These are phyloP conservation scores for Silurus glanis DNA, from an alignment of 2,113 vertebrate species.

Conservation along the genomic window DNA sequence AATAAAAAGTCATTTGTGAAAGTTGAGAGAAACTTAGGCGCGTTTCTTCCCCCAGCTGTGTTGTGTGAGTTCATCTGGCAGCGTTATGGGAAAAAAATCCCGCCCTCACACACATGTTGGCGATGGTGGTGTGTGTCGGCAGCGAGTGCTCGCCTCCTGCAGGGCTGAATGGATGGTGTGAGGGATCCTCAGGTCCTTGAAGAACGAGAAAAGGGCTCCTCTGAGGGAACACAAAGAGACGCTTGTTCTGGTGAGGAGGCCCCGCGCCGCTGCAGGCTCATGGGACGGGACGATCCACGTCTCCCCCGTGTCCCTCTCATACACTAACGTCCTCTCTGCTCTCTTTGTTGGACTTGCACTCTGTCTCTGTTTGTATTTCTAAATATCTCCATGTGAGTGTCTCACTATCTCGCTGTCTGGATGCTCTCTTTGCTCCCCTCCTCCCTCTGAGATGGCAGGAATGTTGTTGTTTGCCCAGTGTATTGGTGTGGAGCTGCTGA, in stretches of 20 bases:
- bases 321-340: constrained; percentile 8
- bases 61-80: constrained; percentile 36
- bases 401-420: constrained; percentile 12
- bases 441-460: constrained; percentile 42
- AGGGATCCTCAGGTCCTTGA: constrained; percentile 43
- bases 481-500: constrained; percentile 44
- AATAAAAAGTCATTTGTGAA: not conserved
- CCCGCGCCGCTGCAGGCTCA: constrained; percentile 29
- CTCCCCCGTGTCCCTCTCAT: constrained; percentile 13
- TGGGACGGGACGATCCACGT: constrained; percentile 21
- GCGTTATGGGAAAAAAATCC: not conserved
- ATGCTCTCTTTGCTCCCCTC: constrained; percentile 27
- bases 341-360: not conserved
- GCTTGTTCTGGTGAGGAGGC: constrained; percentile 54
- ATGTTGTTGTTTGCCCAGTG: constrained; percentile 53
- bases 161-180: constrained; percentile 39
- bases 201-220: constrained; percentile 40
- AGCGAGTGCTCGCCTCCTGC: constrained; percentile 29
- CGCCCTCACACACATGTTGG: constrained; percentile 2
- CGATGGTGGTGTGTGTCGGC: constrained; percentile 23
- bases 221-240: constrained; percentile 50
- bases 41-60: constrained; percentile 17
- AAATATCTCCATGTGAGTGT: constrained; percentile 25
- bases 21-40: not conserved
- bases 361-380: constrained; percentile 31